phyloP scores from a whole-genome alignment of 2,113 vertebrate genomes.

The Psittacara wagleri region DNA sequence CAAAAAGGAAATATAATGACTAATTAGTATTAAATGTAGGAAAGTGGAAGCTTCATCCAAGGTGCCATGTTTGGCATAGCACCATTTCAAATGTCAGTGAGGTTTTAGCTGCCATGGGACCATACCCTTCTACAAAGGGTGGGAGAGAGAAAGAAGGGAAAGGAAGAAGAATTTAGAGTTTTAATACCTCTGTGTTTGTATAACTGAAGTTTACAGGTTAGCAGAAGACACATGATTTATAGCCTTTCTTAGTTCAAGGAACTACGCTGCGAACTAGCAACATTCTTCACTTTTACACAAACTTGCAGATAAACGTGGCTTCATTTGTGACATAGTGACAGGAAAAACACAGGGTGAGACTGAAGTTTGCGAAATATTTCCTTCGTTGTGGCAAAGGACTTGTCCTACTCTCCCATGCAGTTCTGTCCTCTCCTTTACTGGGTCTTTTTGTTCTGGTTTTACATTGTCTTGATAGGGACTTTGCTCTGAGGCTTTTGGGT shows the following conservation, averaged over 20 bases:
- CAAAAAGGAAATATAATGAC: neutral
- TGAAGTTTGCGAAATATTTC: neutral
- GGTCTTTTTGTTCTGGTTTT: neutral
- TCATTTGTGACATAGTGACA: neutral
- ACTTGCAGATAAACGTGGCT: neutral
- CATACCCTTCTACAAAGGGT: neutral
- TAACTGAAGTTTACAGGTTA: neutral
- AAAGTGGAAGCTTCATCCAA: neutral
- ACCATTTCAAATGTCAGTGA: neutral
- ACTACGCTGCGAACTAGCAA: neutral
- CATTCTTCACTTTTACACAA: neutral
- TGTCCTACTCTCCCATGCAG: neutral
- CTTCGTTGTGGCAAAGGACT: neutral
- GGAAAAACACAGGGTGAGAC: neutral
- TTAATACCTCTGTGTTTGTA: neutral
- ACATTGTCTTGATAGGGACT: neutral
- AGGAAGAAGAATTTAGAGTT: neutral
- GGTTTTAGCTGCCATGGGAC: constrained; percentile 47
- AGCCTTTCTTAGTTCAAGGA: neutral
- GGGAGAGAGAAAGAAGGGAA: neutral
- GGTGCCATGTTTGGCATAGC: neutral
- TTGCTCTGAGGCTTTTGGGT: neutral
- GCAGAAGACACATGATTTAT: neutral
- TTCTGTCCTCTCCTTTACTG: neutral
- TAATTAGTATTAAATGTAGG: neutral